These are phyloP conservation scores for Acipenser oxyrinchus DNA, from an alignment of 2,797 vertebrate genomes.

Conservation along the genomic window DNA sequence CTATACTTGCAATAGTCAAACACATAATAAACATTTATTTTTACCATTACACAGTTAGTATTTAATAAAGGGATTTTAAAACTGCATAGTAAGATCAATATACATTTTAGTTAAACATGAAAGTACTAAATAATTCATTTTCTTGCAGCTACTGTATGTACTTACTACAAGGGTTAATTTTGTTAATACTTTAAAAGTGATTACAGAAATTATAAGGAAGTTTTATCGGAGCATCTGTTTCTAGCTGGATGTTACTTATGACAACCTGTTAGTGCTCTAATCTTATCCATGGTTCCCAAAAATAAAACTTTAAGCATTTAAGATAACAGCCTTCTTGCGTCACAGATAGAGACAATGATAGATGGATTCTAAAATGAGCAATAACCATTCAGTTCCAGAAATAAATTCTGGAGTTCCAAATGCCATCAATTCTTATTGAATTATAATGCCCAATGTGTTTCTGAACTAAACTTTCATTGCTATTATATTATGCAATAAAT, in stretches of 20 bases:
- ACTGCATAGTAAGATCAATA: too few relatives aligned
- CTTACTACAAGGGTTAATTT: background rate
- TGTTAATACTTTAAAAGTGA: too few relatives aligned
- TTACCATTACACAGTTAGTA: too few relatives aligned
- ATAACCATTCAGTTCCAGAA: background rate
- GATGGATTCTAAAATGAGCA: conserved; percentile 4
- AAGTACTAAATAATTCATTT: background rate
- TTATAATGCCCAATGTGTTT: background rate
- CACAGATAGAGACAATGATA: background rate
- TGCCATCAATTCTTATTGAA: background rate
- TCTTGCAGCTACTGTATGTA: background rate
- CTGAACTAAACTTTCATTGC: background rate
- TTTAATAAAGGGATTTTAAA: too few relatives aligned
- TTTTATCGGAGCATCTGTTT: too few relatives aligned
- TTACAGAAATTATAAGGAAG: too few relatives aligned
- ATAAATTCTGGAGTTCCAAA: background rate
- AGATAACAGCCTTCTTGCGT: background rate
- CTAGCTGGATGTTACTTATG: background rate
- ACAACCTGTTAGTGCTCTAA: background rate
- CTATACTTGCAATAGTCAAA: too few relatives aligned
- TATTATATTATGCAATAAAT: background rate
- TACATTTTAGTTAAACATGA: too few relatives aligned
- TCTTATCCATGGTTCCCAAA: background rate
- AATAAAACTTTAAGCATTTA: background rate
- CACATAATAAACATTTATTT: too few relatives aligned